A percentile compares a stretch with the other conserved stretches of the same genome.
Evolutionary conservation across 1,140 invertebrate species (phyloP).

Genomic region (Drosophila triauraria): DNA sequence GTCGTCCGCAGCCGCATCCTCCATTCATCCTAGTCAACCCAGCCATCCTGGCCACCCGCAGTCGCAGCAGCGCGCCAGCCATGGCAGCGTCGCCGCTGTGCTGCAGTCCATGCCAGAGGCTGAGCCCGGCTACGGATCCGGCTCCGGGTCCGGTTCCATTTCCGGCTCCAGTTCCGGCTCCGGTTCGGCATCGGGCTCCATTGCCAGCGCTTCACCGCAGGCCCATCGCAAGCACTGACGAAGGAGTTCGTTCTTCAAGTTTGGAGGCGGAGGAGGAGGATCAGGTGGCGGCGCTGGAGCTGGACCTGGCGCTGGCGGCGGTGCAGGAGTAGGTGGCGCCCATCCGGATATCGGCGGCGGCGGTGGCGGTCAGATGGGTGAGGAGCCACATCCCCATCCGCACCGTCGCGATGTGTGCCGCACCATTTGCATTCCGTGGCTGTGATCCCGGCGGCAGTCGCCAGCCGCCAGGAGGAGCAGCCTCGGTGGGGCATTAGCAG

Average conservation of each 20-base stretch:
- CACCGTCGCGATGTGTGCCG: conserved; percentile 76
- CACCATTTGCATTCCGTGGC: conserved; percentile 82
- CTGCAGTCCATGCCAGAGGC: conserved; percentile 68
- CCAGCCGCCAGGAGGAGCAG: conserved; percentile 1
- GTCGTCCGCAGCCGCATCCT: conserved; percentile 12
- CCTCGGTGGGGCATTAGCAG: neutral
- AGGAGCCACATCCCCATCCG: conserved; percentile 67
- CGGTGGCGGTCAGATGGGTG: conserved; percentile 70
- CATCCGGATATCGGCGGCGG: conserved; percentile 34
- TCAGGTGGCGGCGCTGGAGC: conserved; percentile 1
- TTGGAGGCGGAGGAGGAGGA: conserved; percentile 43
- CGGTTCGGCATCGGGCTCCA: conserved; percentile 38
- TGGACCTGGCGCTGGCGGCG: conserved; percentile 22
- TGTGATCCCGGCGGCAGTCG: conserved; percentile 42
- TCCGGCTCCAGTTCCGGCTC: conserved; percentile 44
- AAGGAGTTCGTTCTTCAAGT: conserved; percentile 84
- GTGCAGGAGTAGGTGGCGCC: conserved; percentile 26
- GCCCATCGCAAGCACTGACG: conserved; percentile 82
- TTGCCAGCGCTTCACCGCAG: conserved; percentile 70
- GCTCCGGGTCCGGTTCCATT: conserved; percentile 38
- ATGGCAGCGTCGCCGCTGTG: conserved; percentile 70
- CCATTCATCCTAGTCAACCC: conserved; percentile 7
- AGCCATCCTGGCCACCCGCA: conserved; percentile 24
- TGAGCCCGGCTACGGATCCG: conserved; percentile 35
- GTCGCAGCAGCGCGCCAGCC: conserved; percentile 73